Base-by-base conservation (phyloP, 2,113 vertebrate species). In the Nanorana parkeri region DNA sequence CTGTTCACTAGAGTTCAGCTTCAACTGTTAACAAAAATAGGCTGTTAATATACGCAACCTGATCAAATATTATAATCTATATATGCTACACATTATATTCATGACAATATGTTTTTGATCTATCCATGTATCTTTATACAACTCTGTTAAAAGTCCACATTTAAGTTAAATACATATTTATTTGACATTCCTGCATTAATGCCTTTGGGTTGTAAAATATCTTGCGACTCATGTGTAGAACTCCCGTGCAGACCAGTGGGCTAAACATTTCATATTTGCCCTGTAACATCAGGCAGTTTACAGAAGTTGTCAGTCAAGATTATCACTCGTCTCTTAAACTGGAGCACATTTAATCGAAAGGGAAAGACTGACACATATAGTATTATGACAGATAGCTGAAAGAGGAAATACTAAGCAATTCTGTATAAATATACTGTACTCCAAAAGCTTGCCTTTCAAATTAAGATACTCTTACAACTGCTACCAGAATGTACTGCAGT, bases 321-420 rank as follows among this genome's bases (percentile, higher is more conserved):
- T 72, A 26, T 26, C 17, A 55, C 68, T 72, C 68, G 2, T 20
- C 52, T 72, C 24, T 28, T 20, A 55, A 55, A 72, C 51, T 15
- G 23, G 15, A 69, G 17, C 21, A 69, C 47, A 17, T 19, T 23
- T 17, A 69, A 51, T 69, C 19, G 51, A 54, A 54, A 20, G 7
- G 47, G 51, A 72, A 60, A 69, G 21, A 69, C 47, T 19, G 41
- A 68, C 67, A 68, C 51, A 11, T 68, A 29, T 51, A 58, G 26
- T 55, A 55, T 56, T 19, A 73, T 28, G 69, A n/a, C 69, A 56
- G 26, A 73, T 73, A 56, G 19, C 52, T 29, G 52, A 17, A 11
- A 52, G 41, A 23, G 17, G n/a, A 23, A 68, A 47, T 47, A 47
- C 41, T 23, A 67, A 51, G 67, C 51, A 68, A 51, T 8, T 36